Evolutionary conservation across 1,140 invertebrate species (phyloP).

Genomic region (Lysiphlebus fabarum): DNA sequence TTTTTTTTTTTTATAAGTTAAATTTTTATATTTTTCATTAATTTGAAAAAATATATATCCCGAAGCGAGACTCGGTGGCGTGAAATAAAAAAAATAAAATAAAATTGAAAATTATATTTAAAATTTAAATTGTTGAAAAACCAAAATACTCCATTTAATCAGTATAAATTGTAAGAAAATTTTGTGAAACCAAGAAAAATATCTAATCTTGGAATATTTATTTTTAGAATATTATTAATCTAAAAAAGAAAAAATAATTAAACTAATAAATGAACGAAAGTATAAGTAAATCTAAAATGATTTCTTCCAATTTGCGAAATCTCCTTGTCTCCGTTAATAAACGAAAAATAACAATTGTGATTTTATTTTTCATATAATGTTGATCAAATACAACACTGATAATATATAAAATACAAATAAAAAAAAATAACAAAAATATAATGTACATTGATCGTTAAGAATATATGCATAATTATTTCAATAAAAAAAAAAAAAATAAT

Average conservation of each 20-base stretch:
- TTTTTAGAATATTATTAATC: constrained; percentile 24
- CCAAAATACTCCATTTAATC: constrained; percentile 41
- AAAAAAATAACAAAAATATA: constrained; percentile 25
- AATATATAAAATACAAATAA: constrained; percentile 24
- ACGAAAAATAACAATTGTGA: constrained; percentile 38
- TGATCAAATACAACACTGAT: constrained; percentile 30
- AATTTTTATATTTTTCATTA: no score
- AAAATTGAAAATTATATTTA: no score
- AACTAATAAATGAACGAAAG: neutral
- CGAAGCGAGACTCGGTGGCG: no score
- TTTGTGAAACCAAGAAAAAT: constrained; percentile 25
- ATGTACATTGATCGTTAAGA: constrained; percentile 26
- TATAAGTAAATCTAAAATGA: neutral
- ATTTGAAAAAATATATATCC: no score
- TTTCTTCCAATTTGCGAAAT: constrained; percentile 2
- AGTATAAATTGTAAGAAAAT: constrained; percentile 10
- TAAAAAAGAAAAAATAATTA: constrained; percentile 1
- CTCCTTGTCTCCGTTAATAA: constrained; percentile 7
- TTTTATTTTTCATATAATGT: constrained; percentile 40
- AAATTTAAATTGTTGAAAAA: constrained; percentile 27
- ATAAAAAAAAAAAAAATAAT: neutral
- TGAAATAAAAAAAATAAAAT: no score
- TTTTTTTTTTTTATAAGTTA: no score
- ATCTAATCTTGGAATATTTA: constrained; percentile 24
- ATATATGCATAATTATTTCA: constrained; percentile 7